Evolutionary conservation across 2,113 vertebrate species (phyloP).

Genomic region (Mystacornis crossleyi): DNA sequence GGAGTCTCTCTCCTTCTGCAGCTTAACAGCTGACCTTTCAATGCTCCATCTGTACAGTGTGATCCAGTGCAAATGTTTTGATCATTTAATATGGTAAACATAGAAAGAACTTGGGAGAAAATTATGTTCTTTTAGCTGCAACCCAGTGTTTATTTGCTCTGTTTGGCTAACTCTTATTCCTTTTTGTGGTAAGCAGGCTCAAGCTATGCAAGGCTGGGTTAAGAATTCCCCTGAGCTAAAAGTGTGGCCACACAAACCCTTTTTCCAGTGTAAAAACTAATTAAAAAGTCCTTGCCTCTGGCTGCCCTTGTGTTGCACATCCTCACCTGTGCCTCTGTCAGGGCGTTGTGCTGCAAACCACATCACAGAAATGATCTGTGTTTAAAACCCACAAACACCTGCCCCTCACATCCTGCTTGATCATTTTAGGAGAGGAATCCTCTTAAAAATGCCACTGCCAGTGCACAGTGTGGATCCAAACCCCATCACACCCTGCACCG

Average conservation of each 20-base stretch:
- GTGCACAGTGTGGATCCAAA: neutral
- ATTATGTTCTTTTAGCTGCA: neutral
- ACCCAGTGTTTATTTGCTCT: neutral
- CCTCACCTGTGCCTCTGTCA: conserved; percentile 1
- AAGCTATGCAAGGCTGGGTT: conserved; percentile 22
- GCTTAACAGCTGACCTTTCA: conserved; percentile 51
- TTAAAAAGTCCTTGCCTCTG: conserved; percentile 47
- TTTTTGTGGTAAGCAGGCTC: neutral
- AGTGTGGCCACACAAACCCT: neutral
- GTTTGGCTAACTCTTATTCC: neutral
- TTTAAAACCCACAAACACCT: neutral
- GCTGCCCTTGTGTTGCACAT: neutral
- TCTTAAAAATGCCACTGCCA: neutral
- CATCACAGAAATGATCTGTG: neutral
- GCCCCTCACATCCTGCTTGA: neutral
- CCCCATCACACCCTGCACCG: neutral
- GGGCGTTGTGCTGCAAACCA: neutral
- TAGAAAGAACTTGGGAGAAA: neutral
- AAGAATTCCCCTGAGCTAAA: conserved; percentile 40
- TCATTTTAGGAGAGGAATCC: neutral
- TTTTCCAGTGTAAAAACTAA: conserved; percentile 9
- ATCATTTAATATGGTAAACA: conserved; percentile 30
- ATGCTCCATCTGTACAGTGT: neutral
- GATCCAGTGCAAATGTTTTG: conserved; percentile 1
- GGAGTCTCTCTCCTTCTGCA: neutral